Evolutionary conservation across 2,888 invertebrate genomes (phyloP), one percentile per base, ranked within the genome.

Genomic region (Aethes cnicana): DNA sequence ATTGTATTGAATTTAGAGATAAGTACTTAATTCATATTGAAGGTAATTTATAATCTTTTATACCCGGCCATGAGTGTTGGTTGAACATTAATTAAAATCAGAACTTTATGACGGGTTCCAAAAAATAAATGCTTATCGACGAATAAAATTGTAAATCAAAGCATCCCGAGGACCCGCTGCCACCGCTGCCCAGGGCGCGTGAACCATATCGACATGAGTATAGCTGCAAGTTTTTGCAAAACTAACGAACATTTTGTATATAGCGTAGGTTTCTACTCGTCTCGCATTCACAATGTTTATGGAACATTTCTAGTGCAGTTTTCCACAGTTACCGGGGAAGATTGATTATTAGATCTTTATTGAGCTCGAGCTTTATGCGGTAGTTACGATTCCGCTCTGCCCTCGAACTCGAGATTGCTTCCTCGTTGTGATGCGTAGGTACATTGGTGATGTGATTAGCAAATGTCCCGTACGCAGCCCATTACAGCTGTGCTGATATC

Each of bases 401-500:
- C 14, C 39, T 33, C 44, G 20, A 46, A 44, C 25, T 39, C 32
- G 39, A 46, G 54, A 58, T 58, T 58, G 53, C 54, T 54, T 49
- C 47, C 42, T 43, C 52, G 32, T 30, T 39, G 46, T 32, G 52
- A 52, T 46, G 32, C 37, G 16, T 52, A n/a, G n/a, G n/a, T n/a
- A 23, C 9, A 46, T 52, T 32, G 26, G 44, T 44, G 44, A 54
- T 43, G 50, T 44, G 47, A 39, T 47, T 52, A 43, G 8, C 55
- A 39, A 47, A 54, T 53, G 57, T 56, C 52, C 54, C 56, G 54
- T 55, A 58, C 55, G 50, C 55, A 58, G 48, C 26, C 54, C 61
- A 66, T 58, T 64, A 65, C 67, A 55, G 43, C 41, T 46, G 54
- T 49, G 44, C 61, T 67, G 74, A 72, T 72, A 77, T 72, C 71